phyloP scores from a whole-genome alignment of 2,797 vertebrate species.

The Leptoclinus maculatus region DNA sequence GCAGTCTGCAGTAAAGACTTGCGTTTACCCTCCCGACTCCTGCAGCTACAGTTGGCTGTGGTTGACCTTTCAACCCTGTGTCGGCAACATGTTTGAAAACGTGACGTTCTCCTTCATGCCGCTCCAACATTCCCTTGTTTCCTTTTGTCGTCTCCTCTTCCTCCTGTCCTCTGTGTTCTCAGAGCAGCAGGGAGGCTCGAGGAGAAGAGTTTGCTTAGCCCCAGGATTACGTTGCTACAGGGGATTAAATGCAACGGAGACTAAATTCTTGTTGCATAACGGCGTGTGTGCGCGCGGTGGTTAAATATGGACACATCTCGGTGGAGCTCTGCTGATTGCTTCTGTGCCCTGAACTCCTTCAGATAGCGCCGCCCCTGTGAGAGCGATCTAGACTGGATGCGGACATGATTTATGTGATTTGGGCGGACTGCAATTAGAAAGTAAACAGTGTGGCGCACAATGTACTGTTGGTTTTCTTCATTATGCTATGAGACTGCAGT shows the following conservation, averaged over 20 bases:
- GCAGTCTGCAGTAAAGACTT: background rate
- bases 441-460: conserved; percentile 59
- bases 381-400: conserved; percentile 50
- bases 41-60: conserved; percentile 10
- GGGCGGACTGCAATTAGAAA: conserved; percentile 69
- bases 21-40: background rate
- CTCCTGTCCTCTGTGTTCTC: conserved; percentile 46
- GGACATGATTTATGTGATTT: conserved; percentile 70
- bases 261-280: conserved; percentile 79
- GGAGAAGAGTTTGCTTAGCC: conserved; percentile 76
- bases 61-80: conserved; percentile 31
- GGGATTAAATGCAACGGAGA: conserved; percentile 85
- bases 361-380: conserved; percentile 56
- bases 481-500: conserved; percentile 50
- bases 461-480: conserved; percentile 58
- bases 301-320: conserved; percentile 78
- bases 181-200: conserved; percentile 62
- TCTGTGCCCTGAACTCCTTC: conserved; percentile 69
- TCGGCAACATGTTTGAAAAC: conserved; percentile 5
- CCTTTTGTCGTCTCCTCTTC: conserved; percentile 33
- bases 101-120: background rate
- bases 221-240: conserved; percentile 76
- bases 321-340: conserved; percentile 71
- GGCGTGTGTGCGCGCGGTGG: conserved; percentile 20
- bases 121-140: conserved; percentile 43